These are phyloP conservation scores for Synodontis membranacea DNA, from an alignment of 2,113 vertebrate genomes.

Conservation along the genomic window DNA sequence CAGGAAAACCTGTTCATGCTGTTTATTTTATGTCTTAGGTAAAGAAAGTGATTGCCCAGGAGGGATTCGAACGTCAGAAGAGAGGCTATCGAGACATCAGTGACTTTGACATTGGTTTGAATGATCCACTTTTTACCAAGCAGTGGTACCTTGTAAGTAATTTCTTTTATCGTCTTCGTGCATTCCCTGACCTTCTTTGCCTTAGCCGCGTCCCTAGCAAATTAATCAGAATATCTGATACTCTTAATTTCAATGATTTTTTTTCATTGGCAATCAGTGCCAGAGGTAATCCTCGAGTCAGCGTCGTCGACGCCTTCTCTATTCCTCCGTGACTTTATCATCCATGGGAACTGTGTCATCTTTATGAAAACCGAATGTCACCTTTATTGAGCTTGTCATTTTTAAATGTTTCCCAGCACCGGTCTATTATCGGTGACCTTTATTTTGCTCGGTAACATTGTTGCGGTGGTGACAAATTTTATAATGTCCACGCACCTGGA, in stretches of 20 bases:
- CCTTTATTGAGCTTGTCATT: conserved; percentile 54
- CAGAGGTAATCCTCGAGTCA: not conserved
- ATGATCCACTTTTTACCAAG: conserved; percentile 93
- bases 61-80: conserved; percentile 89
- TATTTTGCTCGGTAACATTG: conserved; percentile 49
- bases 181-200: conserved; percentile 60
- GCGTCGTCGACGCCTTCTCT: not conserved
- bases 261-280: conserved; percentile 4
- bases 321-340: conserved; percentile 51
- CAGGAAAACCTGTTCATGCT: not conserved
- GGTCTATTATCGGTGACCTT: conserved; percentile 62
- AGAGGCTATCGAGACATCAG: conserved; percentile 92
- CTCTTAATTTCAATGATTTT: conserved; percentile 46
- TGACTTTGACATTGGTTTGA: conserved; percentile 91
- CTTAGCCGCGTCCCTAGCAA: not conserved
- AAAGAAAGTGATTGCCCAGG: conserved; percentile 84
- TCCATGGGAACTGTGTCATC: conserved; percentile 51
- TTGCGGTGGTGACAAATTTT: conserved; percentile 51
- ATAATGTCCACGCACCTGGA: conserved; percentile 53
- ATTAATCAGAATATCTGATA: conserved; percentile 43
- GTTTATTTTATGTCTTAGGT: conserved; percentile 74
- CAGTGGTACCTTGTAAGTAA: conserved; percentile 97
- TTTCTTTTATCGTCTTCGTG: conserved; percentile 49
- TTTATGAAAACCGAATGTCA: conserved; percentile 3
- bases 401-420: conserved; percentile 48